A percentile compares a stretch with the other conserved stretches of the same genome.
phyloP scores from a whole-genome alignment of 2,113 vertebrate species.

The Propithecus coquereli region DNA sequence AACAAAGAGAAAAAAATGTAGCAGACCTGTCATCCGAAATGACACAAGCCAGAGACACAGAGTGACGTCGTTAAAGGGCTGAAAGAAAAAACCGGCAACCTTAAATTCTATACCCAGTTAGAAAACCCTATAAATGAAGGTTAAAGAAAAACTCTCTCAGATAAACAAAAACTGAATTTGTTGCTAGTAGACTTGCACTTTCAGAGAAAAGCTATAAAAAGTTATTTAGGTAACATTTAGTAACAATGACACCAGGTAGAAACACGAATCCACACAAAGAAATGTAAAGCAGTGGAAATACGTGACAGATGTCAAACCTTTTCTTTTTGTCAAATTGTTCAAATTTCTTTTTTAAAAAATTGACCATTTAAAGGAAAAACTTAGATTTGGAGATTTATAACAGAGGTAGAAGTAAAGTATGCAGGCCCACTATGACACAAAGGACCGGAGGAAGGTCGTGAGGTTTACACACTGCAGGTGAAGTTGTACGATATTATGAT shows the following conservation, averaged over 20 bases:
- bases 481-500: too few species aligned
- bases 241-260: background rate
- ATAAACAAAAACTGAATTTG: background rate
- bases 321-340: background rate
- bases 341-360: background rate
- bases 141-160: background rate
- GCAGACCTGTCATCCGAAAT: background rate
- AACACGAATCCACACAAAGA: background rate
- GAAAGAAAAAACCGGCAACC: background rate
- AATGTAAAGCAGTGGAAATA: rapidly evolving
- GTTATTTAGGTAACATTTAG: background rate
- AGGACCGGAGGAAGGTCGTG: rapidly evolving
- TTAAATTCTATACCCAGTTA: background rate
- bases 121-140: background rate
- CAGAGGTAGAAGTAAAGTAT: background rate
- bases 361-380: background rate
- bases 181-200: background rate
- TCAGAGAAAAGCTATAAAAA: too few species aligned
- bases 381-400: background rate
- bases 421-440: rapidly evolving
- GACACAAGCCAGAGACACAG: background rate
- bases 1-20: background rate
- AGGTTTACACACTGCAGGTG: rapidly evolving
- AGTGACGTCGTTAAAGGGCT: background rate
- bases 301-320: background rate